A percentile compares a stretch with the other conserved stretches of the same genome.
Evolutionary conservation across 2,113 vertebrate genomes (phyloP).

Genomic region (Myotis davidii): DNA sequence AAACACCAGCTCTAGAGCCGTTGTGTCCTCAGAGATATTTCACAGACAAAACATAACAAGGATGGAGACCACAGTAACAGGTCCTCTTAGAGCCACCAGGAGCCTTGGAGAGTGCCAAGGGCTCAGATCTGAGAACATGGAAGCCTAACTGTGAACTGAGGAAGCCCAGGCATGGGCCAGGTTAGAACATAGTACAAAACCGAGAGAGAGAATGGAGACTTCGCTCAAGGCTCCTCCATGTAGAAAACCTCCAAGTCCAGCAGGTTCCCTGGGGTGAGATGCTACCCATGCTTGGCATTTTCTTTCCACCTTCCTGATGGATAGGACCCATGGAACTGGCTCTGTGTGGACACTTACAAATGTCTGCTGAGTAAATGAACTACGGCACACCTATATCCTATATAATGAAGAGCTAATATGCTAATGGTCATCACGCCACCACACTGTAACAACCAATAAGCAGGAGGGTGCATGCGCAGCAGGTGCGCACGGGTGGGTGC

Average conservation of each 20-base stretch:
- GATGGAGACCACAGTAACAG: background rate
- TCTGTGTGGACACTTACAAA: background rate
- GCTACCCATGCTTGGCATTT: background rate
- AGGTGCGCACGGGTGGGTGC: no score
- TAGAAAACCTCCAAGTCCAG: background rate
- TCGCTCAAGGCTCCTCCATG: background rate
- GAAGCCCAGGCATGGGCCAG: background rate
- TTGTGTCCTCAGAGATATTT: background rate
- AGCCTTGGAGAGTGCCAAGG: background rate
- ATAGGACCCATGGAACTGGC: background rate
- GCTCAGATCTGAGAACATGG: background rate
- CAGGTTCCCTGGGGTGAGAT: background rate
- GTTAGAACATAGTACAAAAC: background rate
- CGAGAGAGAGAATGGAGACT: background rate
- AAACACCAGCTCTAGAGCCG: background rate
- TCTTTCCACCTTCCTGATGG: background rate
- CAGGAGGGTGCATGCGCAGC: no score
- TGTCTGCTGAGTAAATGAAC: background rate
- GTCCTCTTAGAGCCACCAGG: background rate
- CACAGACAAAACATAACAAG: conserved; percentile 33
- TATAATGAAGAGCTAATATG: no score
- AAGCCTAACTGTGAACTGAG: background rate
- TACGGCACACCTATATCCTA: no score
- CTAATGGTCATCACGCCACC: no score
- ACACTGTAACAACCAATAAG: no score